Evolutionary conservation across 2,797 vertebrate genomes (phyloP), one percentile per base, ranked within the genome.

Genomic region (Tokudaia muenninki): DNA sequence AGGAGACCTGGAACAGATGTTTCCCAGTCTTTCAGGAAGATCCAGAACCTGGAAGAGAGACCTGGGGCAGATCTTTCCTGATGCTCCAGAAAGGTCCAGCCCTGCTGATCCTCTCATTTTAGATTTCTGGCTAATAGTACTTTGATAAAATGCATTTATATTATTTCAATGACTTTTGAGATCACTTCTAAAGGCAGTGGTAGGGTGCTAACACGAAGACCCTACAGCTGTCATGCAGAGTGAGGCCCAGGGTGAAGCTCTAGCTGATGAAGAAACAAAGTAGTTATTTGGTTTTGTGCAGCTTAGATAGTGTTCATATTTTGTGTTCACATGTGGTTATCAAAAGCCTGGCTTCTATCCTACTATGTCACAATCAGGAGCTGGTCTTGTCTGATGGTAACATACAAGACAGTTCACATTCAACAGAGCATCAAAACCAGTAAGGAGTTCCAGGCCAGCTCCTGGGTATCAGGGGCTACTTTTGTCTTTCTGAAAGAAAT

Each of bases 401-500:
- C 75, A 26, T 67, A n/a, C 47, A 41, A 86, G 91, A 78, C 14
- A 91, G 34, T 59, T 84, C 44, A 92, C 80, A 22, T 67, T 95
- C 72, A 93, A 41, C 3, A 41, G 41, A n/a, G 63, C 24, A 61
- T 6, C 12, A 57, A 13, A 41, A 11, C 31, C 19, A 24, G 22
- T 34, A 31, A 83, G 37, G n/a, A 80, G 52, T 52, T 21, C 9
- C 26, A 70, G 12, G 47, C 29, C 34, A 44, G 55, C 34, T 80
- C 57, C 50, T 19, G 9, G 19, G 65, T 41, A 13, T 31, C 81
- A 50, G 37, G n/a, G 2, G 8, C 11, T 26, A 1, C 91, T 59
- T 77, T 57, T 72, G 8, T 22, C 31, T 50, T 75, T 59, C 74
- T 89, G 75, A 77, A 61, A 93, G 52, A 94, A 96, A 70, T 79